Percentiles rank a stretch among this genome's conserved stretches.
These are phyloP conservation scores for Eumerus sabulonum DNA, from an alignment of 2,888 invertebrate species.

Conservation along the genomic window DNA sequence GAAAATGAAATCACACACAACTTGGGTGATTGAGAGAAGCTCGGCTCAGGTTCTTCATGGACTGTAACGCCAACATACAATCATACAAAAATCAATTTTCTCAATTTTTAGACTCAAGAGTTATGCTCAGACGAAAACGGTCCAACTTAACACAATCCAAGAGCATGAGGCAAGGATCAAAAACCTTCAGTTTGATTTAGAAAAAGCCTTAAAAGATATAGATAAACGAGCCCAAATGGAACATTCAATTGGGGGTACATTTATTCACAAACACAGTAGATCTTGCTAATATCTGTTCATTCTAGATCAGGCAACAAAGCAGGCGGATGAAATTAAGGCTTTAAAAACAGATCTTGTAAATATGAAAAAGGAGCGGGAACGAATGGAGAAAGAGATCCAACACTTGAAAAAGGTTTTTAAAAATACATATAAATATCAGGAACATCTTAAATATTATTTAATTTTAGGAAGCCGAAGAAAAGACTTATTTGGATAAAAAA, in stretches of 20 bases:
- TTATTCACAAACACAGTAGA: not conserved
- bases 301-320: constrained; percentile 34
- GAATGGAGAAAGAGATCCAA: constrained; percentile 25
- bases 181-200: constrained; percentile 22
- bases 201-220: not conserved
- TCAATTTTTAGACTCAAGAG: constrained; percentile 8
- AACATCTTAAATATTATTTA: not conserved
- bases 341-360: constrained; percentile 4
- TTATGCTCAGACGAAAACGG: constrained; percentile 1
- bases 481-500: not conserved
- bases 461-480: constrained; percentile 22
- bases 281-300: not conserved
- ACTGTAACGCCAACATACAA: no score
- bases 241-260: constrained; percentile 7
- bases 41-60: no score
- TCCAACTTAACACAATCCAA: constrained; percentile 12
- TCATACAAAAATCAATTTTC: no score
- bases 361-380: constrained; percentile 8
- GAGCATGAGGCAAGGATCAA: constrained; percentile 10
- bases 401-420: constrained; percentile 28
- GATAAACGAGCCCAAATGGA: constrained; percentile 2
- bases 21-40: no score
- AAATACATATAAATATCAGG: no score
- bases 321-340: constrained; percentile 8
- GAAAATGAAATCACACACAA: no score